Conservation (phyloP, 1,140 invertebrate genomes). For the Drosophila guanche region DNA sequence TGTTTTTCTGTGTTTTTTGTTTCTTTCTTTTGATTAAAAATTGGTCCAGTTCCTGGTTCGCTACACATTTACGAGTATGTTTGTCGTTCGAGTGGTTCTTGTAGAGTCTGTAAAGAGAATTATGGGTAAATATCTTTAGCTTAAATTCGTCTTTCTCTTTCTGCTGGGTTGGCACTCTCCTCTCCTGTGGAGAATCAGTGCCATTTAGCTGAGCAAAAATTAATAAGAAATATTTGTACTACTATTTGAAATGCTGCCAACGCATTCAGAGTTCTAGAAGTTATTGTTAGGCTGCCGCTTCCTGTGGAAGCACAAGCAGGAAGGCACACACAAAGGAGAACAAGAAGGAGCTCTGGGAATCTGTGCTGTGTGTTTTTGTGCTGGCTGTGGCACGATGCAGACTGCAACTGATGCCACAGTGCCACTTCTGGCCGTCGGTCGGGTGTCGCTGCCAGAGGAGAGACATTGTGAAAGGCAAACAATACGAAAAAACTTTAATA, state of each 20-base stretch:
- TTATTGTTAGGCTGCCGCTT: conserved; percentile 44
- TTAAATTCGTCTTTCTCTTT: no score
- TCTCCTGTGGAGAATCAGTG: not conserved
- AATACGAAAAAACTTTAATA: conserved; percentile 75
- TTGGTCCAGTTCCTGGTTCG: conserved; percentile 67
- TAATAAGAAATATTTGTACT: conserved; percentile 34
- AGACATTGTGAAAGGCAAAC: conserved; percentile 71
- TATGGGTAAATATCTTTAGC: no score
- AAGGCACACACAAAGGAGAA: not conserved
- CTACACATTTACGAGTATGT: conserved; percentile 30
- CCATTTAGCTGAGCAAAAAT: conserved; percentile 20
- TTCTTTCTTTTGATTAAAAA: conserved; percentile 50
- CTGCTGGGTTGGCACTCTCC: no score
- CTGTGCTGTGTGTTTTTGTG: not conserved
- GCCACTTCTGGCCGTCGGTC: conserved; percentile 46
- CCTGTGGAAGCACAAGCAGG: not conserved
- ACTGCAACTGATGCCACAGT: conserved; percentile 45
- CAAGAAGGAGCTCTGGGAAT: not conserved
- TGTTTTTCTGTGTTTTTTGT: conserved; percentile 39
- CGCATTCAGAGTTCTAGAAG: conserved; percentile 6
- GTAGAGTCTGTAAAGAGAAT: not conserved
- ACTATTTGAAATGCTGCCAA: conserved; percentile 28
- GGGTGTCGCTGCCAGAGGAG: conserved; percentile 46
- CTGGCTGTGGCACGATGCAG: not conserved
- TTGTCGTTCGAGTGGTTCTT: conserved; percentile 15